Base-by-base conservation (phyloP, 1,140 invertebrate species). In the Calosoma granatense region DNA sequence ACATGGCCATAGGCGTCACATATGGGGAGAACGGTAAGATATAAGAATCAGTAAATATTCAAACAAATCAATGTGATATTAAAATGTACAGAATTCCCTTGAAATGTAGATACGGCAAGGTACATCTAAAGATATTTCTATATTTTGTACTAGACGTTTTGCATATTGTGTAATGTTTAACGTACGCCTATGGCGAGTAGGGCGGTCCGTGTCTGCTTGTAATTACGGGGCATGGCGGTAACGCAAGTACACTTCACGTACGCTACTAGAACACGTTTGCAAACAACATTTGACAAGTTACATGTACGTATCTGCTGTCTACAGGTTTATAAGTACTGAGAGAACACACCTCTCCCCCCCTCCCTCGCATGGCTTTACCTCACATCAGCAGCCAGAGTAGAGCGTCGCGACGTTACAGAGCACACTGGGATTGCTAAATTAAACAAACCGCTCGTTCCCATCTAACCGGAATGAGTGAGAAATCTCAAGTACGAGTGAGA, bases 241-340 rank as follows among this genome's bases (percentile, higher is more conserved):
- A 11, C 15, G 17, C 9, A 17, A 47, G 41, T 17, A 47, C n/a
- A n/a, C 41, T 47, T 47, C 41, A 47, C 41, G 41, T 47, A 47
- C 6, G 41, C 3, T 17, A 47, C 41, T 47, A 47, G 41, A 47
- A 47, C 41, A 47, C 41, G 41, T 47, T 47, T 47, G 41, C 41
- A 47, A 47, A 47, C 41, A 47, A 17, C 17, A 47, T 47, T 47
- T 47, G 41, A 47, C 41, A 47, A 47, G 41, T 47, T 47, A 47
- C 41, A 47, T 17, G 41, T 47, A 47, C 41, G 41, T 47, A 47
- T 47, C 41, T 47, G 17, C 41, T 12, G 41, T 12, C 41, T 17
- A 17, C 41, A 47, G 9, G 41, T 47, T 17, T 47, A 47, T 17
- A 47, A 17, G 41, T 47, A 12, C 9, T 17, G 17, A 47, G 41